Conservation (phyloP, 2,113 vertebrate species). For the Neolamprologus toae region DNA sequence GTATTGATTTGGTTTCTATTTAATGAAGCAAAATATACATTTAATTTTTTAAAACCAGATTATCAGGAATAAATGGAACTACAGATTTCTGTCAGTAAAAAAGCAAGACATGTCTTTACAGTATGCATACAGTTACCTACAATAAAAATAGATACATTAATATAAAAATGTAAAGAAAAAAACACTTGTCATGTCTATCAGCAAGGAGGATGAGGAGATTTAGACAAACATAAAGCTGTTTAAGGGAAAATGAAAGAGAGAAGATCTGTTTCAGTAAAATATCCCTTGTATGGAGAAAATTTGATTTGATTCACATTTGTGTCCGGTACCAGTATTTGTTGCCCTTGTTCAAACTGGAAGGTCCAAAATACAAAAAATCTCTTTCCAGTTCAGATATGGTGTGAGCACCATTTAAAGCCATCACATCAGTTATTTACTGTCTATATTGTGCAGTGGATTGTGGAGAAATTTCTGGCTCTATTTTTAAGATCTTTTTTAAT, state of each 20-base stretch:
- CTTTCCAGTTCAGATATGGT: neutral
- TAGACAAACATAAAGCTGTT: neutral
- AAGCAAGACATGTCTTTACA: fast-evolving
- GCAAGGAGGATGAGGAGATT: neutral
- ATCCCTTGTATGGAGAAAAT: neutral
- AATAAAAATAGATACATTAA: neutral
- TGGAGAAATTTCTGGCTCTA: neutral
- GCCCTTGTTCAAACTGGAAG: neutral
- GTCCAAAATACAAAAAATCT: fast-evolving
- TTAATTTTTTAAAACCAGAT: neutral
- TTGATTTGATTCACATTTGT: neutral
- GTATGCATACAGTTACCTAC: neutral
- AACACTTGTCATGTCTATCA: fast-evolving
- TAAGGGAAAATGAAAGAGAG: neutral
- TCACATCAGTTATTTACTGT: neutral
- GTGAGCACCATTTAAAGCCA: neutral
- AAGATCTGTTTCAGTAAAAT: neutral
- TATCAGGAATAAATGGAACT: neutral
- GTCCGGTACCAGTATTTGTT: neutral
- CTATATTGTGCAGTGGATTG: neutral
- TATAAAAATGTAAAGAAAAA: neutral
- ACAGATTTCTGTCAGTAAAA: neutral
- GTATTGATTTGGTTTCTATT: neutral
- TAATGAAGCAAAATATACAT: neutral
- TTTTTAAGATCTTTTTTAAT: neutral